Base-by-base conservation (phyloP, 1,140 invertebrate species). In the Temnothorax nylanderi region DNA sequence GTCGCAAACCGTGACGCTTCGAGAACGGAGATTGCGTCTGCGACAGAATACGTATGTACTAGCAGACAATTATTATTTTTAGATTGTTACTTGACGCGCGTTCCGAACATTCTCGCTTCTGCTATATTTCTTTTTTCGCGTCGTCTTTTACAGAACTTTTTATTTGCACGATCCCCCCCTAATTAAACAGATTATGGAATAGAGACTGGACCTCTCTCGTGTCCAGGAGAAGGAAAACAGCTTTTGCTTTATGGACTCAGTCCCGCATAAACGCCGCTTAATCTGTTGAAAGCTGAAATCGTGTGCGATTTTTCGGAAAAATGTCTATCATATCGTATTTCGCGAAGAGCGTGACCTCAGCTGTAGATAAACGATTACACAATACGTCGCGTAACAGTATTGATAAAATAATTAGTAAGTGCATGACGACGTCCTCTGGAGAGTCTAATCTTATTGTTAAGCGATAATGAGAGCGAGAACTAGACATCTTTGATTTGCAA, bases 21-120 rank as follows among this genome's bases (percentile, higher is more conserved):
- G n/a, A 60, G 41, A 34, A 2, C 26, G 34, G 13, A 71, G 34
- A 54, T 69, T 47, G 37, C 49, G 18, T 32, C n/a, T 13, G 11
- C 41, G 16, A 82, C 6, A 18, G 21, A 58, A 47, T 47, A 72
- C 64, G 16, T 16, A 47, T 49, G 6, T 26, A 11, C 21, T 13
- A 16, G 41, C 37, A 3, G 6, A 7, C 21, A 81, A 6, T 37
- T 49, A 26, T 60, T 82, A 82, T 60, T 84, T 84, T 84, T 84
- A 82, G 6, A 58, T 56, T 37, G 16, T 77, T 32, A 78, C 13
- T 41, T n/a, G 54, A 44, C 7, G 21, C 21, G 26, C 4, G 26
- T 26, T 47, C n/a, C 26, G 16, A 78, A 41, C 21, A 69, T 71
- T 41, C 41, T 44, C 0, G 5, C 49, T 72, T 47, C n/a, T 47